These are phyloP conservation scores for Pipistrellus pipistrellus DNA, from an alignment of 2,797 vertebrate species.

Conservation along the genomic window DNA sequence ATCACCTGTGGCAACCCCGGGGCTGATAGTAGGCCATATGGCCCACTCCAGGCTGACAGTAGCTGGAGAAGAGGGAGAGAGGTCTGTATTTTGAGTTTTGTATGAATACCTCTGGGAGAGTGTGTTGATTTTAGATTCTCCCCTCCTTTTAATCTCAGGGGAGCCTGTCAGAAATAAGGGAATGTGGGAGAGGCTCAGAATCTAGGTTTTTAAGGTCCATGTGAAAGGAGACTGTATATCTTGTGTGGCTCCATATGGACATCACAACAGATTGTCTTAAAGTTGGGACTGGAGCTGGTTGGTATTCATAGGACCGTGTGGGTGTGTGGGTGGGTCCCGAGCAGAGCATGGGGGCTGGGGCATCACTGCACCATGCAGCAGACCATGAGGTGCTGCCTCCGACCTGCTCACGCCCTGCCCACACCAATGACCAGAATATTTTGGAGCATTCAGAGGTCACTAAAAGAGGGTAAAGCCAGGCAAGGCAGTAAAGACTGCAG, in stretches of 20 bases:
- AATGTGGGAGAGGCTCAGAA: background rate
- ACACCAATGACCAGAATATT: background rate
- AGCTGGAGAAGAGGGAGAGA: background rate
- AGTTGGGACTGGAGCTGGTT: background rate
- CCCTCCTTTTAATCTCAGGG: background rate
- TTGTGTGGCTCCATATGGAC: background rate
- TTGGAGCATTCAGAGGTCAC: background rate
- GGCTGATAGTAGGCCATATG: background rate
- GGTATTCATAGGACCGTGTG: background rate
- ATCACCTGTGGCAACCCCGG: background rate
- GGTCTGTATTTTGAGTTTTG: background rate
- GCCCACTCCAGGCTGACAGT: background rate
- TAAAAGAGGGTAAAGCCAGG: background rate
- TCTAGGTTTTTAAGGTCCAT: background rate
- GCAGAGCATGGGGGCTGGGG: background rate
- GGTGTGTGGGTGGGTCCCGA: background rate
- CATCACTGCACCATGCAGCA: rapidly evolving
- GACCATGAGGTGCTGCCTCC: rapidly evolving
- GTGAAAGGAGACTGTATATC: background rate
- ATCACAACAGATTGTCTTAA: background rate
- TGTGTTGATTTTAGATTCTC: background rate
- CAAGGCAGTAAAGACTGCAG: background rate
- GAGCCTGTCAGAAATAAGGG: background rate
- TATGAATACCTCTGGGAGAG: background rate
- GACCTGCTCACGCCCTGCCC: background rate